A percentile compares a stretch with the other conserved stretches of the same genome.
Conservation (phyloP, 2,888 invertebrate genomes). For the Amphipyra tragopoginis region DNA sequence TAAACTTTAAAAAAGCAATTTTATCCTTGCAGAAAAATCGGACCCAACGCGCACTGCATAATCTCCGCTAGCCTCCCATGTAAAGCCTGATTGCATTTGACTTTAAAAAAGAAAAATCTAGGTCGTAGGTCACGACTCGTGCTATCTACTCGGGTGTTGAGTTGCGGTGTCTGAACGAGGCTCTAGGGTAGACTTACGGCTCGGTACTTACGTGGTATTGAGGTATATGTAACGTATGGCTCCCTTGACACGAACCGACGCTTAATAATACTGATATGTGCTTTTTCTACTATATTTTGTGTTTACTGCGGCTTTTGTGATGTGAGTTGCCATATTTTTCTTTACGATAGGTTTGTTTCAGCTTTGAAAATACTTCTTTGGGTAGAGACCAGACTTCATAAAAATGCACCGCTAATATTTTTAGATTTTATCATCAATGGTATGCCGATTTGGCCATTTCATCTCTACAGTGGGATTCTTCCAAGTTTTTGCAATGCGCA, state of each 20-base stretch:
- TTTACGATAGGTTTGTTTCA: not conserved
- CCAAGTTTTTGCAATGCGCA: too few species aligned
- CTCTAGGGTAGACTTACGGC: slow-evolving; percentile 51
- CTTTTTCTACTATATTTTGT: slow-evolving; percentile 32
- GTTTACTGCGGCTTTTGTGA: slow-evolving; percentile 27
- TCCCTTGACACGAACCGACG: slow-evolving; percentile 39
- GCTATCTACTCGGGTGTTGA: slow-evolving; percentile 44
- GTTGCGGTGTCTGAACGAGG: slow-evolving; percentile 47
- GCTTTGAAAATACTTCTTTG: too few species aligned
- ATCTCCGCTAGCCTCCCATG: slow-evolving; percentile 22
- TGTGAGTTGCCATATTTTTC: slow-evolving; percentile 12
- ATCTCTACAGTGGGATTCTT: too few species aligned
- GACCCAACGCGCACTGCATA: slow-evolving; percentile 21
- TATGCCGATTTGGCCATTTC: too few species aligned
- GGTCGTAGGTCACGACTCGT: slow-evolving; percentile 47
- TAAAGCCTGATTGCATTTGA: slow-evolving; percentile 43
- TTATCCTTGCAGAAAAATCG: slow-evolving; percentile 10
- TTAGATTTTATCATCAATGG: too few species aligned
- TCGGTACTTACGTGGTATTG: slow-evolving; percentile 52
- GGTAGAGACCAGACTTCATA: too few species aligned
- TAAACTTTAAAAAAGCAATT: not conserved
- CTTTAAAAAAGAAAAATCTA: slow-evolving; percentile 39
- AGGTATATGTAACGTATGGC: slow-evolving; percentile 39
- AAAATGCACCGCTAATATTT: too few species aligned
- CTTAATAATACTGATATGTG: slow-evolving; percentile 46